phyloP scores from a whole-genome alignment of 1,140 invertebrate genomes.

The Pogonomyrmex californicus region DNA sequence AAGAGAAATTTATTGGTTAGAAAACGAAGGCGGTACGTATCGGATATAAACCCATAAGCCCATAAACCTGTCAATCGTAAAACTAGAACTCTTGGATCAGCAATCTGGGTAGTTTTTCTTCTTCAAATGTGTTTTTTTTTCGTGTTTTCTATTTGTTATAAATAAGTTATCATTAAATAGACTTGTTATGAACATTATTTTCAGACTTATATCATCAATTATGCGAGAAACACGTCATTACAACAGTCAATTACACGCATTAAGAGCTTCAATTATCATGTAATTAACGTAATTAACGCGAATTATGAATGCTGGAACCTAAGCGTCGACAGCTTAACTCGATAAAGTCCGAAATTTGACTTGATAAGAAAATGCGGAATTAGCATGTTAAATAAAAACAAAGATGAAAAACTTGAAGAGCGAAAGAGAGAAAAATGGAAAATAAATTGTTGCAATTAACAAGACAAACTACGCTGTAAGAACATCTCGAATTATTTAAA shows the following conservation, averaged over 20 bases:
- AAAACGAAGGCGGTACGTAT: constrained; percentile 30
- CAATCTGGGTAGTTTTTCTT: constrained; percentile 20
- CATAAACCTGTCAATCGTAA: constrained; percentile 32
- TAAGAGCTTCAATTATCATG: neutral
- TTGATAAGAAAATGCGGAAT: constrained; percentile 14
- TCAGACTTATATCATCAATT: constrained; percentile 1
- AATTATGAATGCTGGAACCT: constrained; percentile 19
- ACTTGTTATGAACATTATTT: neutral
- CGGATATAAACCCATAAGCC: neutral
- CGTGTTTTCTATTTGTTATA: constrained; percentile 6
- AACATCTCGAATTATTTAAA: neutral
- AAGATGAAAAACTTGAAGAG: constrained; percentile 11
- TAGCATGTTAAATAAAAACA: neutral
- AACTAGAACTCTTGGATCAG: constrained; percentile 21
- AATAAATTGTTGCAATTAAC: neutral
- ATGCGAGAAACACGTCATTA: neutral
- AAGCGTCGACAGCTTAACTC: constrained; percentile 21
- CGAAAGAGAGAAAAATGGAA: neutral
- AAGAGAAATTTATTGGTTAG: constrained; percentile 40
- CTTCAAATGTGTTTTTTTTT: constrained; percentile 12
- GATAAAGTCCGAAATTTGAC: neutral
- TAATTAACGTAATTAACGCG: constrained; percentile 9
- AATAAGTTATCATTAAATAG: constrained; percentile 23
- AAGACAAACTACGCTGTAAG: neutral
- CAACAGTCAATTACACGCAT: constrained; percentile 13